Conservation (phyloP, 1,140 invertebrate species). For the Helicorthomorpha holstii region DNA sequence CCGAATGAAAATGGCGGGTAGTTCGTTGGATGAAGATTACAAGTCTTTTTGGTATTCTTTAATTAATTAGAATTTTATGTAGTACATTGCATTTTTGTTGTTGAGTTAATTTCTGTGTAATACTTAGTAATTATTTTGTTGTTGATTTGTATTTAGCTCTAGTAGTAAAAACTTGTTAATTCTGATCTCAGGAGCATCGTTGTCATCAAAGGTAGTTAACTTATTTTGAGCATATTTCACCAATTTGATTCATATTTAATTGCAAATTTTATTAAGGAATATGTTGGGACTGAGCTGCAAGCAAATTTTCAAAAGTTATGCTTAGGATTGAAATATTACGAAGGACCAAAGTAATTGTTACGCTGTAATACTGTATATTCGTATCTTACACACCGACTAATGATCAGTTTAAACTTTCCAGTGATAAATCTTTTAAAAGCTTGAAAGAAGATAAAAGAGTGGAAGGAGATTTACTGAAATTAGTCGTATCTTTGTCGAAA, state of each 20-base stretch:
- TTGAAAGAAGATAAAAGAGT: slow-evolving; percentile 19
- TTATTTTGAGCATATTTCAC: not conserved
- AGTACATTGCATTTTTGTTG: too few relatives aligned
- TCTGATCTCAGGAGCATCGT: slow-evolving; percentile 20
- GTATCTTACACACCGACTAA: too few relatives aligned
- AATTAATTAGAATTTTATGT: too few relatives aligned
- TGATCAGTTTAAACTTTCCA: slow-evolving; percentile 8
- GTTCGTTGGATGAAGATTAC: too few relatives aligned
- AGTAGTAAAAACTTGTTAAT: slow-evolving; percentile 22
- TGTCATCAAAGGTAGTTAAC: slow-evolving; percentile 18
- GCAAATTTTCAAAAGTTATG: slow-evolving; percentile 18
- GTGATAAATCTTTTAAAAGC: slow-evolving; percentile 13
- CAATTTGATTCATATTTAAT: not conserved
- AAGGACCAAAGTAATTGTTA: slow-evolving; percentile 17
- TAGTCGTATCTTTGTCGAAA: slow-evolving; percentile 17
- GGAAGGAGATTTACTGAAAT: slow-evolving; percentile 15
- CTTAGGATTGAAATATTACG: slow-evolving; percentile 18
- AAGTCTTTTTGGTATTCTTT: too few relatives aligned
- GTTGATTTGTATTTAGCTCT: too few relatives aligned
- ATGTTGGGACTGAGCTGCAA: slow-evolving; percentile 18
- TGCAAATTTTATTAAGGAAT: slow-evolving; percentile 15
- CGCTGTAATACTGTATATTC: too few relatives aligned
- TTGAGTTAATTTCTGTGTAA: too few relatives aligned
- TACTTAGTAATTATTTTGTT: too few relatives aligned
- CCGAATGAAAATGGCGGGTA: too few relatives aligned